Evolutionary conservation across 1,140 invertebrate species (phyloP).

Genomic region (Bradysia coprophila): DNA sequence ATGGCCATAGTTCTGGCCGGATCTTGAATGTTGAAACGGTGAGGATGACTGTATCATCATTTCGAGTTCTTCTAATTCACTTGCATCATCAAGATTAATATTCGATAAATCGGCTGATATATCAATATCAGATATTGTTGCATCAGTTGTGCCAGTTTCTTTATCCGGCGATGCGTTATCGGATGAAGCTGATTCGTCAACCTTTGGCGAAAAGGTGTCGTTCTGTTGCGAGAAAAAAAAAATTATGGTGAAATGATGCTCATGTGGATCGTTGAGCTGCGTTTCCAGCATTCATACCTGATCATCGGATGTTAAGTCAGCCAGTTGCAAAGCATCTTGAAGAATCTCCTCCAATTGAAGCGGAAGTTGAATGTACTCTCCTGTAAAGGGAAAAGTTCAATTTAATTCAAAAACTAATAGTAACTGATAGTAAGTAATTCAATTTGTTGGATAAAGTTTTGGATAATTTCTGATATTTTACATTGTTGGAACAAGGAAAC

Average conservation of each 20-base stretch:
- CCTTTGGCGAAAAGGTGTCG: neutral
- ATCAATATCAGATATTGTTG: conserved; percentile 12
- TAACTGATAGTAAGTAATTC: no score
- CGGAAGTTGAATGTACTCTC: conserved; percentile 23
- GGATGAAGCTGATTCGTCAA: conserved; percentile 5
- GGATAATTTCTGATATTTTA: no score
- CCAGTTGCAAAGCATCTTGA: conserved; percentile 21
- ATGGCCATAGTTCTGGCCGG: conserved; percentile 7
- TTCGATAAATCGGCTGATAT: conserved; percentile 13
- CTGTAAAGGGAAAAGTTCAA: conserved; percentile 9
- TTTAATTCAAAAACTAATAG: no score
- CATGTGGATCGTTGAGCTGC: neutral
- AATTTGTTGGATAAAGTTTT: no score
- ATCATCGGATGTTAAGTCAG: conserved; percentile 14
- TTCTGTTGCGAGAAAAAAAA: neutral
- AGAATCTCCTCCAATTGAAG: conserved; percentile 17
- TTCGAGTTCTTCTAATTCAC: conserved; percentile 17
- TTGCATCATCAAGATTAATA: conserved; percentile 22
- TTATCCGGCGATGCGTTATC: conserved; percentile 3
- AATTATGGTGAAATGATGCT: neutral
- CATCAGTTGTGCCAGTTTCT: conserved; percentile 5
- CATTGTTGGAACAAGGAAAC: no score
- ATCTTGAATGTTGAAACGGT: conserved; percentile 12
- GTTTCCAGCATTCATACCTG: conserved; percentile 9
- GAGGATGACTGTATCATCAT: conserved; percentile 22